Evolutionary conservation across 2,113 vertebrate genomes (phyloP).

Genomic region (Pollimyrus isidori): DNA sequence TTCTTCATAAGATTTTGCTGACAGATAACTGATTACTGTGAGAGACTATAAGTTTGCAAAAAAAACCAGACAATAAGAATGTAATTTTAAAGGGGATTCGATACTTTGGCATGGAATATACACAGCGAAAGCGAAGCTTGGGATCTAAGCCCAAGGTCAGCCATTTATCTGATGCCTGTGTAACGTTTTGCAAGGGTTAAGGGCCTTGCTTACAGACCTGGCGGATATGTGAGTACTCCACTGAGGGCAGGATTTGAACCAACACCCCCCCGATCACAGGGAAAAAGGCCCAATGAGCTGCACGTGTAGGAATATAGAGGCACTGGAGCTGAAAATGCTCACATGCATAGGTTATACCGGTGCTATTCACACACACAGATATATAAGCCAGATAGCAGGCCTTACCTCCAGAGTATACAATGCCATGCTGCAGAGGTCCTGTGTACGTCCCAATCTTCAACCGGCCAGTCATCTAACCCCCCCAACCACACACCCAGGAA

Average conservation of each 20-base stretch:
- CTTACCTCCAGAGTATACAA: constrained; percentile 94
- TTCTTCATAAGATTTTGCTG: no score
- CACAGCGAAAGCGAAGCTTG: no score
- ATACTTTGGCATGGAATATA: no score
- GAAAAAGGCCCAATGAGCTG: not conserved
- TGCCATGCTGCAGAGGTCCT: constrained; percentile 90
- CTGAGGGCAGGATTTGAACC: not conserved
- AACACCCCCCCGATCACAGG: not conserved
- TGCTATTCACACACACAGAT: not conserved
- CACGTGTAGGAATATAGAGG: not conserved
- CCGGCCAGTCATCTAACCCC: constrained; percentile 79
- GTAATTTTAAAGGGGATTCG: no score
- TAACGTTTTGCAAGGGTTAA: no score
- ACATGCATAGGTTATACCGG: not conserved
- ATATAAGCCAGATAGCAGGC: not conserved
- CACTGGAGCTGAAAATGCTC: not conserved
- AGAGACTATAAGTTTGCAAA: no score
- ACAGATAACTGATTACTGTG: no score
- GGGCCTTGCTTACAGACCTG: no score
- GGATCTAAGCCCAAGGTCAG: no score
- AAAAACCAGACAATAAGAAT: no score
- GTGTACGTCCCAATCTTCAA: constrained; percentile 98
- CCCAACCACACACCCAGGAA: constrained; percentile 1
- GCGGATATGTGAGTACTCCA: not conserved
- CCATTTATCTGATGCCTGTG: no score